phyloP scores from a whole-genome alignment of 2,113 vertebrate species.

The Neodontobutis hainanensis region DNA sequence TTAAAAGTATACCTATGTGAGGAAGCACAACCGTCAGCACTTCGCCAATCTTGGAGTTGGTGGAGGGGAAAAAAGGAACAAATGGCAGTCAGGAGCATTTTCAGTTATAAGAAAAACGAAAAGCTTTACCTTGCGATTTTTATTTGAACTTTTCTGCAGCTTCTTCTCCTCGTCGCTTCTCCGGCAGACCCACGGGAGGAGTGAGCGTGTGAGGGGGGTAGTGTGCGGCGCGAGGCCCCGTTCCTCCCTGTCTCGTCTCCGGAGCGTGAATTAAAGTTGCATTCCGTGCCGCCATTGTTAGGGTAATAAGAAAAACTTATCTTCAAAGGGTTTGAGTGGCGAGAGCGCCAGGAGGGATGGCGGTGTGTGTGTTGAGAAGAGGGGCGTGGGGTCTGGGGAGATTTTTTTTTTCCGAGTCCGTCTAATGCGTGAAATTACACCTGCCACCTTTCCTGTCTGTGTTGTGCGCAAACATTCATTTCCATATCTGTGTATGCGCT shows the following conservation, averaged over 20 bases:
- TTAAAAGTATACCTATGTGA: conserved; percentile 44
- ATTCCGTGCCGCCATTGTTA: conserved; percentile 78
- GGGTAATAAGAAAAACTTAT: conserved; percentile 84
- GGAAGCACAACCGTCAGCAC: conserved; percentile 48
- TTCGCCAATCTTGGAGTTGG: conserved; percentile 39
- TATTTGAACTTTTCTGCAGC: conserved; percentile 64
- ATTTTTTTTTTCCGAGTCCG: conserved; percentile 46
- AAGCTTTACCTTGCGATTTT: conserved; percentile 65
- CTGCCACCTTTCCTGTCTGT: conserved; percentile 72
- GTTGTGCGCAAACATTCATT: conserved; percentile 28
- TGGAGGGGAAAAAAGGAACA: conserved; percentile 23
- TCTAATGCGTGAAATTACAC: conserved; percentile 86
- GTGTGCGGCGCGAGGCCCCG: conserved; percentile 37
- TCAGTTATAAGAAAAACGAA: conserved; percentile 36
- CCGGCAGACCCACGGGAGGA: conserved; percentile 53
- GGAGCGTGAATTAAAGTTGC: conserved; percentile 77
- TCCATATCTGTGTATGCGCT: conserved; percentile 26
- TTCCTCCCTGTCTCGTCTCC: conserved; percentile 62
- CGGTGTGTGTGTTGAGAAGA: conserved; percentile 36
- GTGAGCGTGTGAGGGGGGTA: conserved; percentile 46
- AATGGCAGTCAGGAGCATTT: conserved; percentile 53
- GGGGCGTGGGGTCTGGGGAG: conserved; percentile 33
- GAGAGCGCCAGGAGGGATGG: conserved; percentile 65
- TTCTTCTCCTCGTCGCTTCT: conserved; percentile 7
- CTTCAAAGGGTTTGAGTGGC: conserved; percentile 79